A percentile compares a stretch with the other conserved stretches of the same genome.
These are phyloP conservation scores for Mesorhabditis belari DNA, from an alignment of 2,888 invertebrate species.

Conservation along the genomic window DNA sequence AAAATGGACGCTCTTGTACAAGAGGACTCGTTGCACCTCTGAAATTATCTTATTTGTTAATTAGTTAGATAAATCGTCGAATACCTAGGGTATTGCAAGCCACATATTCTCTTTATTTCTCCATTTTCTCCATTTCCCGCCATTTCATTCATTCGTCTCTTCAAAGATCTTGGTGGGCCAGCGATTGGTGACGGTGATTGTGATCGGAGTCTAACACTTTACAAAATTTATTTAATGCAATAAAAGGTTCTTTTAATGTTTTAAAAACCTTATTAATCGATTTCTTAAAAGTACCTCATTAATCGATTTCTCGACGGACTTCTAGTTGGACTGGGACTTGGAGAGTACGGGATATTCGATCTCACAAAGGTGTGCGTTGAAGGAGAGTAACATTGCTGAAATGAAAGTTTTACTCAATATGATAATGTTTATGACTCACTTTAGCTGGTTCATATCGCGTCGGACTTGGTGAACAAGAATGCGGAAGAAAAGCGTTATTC, in stretches of 20 bases:
- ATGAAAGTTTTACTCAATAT: background rate
- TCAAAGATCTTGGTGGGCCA: background rate
- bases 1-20: background rate
- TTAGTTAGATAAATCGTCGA: too few relatives aligned
- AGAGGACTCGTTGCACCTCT: background rate
- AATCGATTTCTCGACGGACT: constrained; percentile 21
- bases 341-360: constrained; percentile 49
- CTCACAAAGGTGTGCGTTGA: constrained; percentile 50
- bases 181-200: background rate
- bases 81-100: too few relatives aligned
- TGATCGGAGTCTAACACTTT: background rate
- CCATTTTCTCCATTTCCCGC: background rate
- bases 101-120: background rate
- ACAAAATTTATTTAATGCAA: background rate
- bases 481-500: constrained; percentile 45
- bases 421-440: constrained; percentile 1
- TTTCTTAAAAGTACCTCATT: constrained; percentile 7
- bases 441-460: constrained; percentile 31
- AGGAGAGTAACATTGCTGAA: constrained; percentile 48
- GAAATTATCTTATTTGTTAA: too few relatives aligned
- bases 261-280: too few relatives aligned
- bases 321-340: constrained; percentile 29
- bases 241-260: background rate
- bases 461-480: constrained; percentile 47
- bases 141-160: background rate